Base-by-base conservation (phyloP, 2,797 vertebrate genomes). In the Macropodus opercularis region DNA sequence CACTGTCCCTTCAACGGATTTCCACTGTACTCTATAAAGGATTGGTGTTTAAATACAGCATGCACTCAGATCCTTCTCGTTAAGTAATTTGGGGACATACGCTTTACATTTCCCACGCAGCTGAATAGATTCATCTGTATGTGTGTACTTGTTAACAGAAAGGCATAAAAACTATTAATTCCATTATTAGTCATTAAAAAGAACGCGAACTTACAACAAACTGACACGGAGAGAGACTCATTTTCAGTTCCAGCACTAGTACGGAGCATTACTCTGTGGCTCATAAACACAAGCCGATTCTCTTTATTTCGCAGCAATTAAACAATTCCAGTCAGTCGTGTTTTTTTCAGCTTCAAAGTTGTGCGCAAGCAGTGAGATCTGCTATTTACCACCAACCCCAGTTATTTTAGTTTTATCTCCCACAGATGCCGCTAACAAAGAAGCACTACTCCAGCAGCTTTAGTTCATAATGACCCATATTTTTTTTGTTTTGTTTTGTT, bases 391-490 rank as follows among this genome's bases (percentile, higher is more conserved):
- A 26, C 27, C 14, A 51, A 24, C 13, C 23, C 10, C 14, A 14
- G 6, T 50, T 22, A 39, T 56, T 72, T 54, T 18, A 27, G 13
- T 22, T 31, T 67, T 58, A 41, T 65, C 38, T 52, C 22, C 44
- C 13, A 32, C 38, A 22, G 36, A 40, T 21, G 21, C 58, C 41
- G 10, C 52, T 26, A 29, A 65, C 43, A 44, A 34, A 56, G 50
- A 35, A n/a, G 15, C 31, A 8, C 43, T 5, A 22, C 6, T 40
- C 19, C 41, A 32, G 34, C 32, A 50, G 62, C 47, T 40, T 10
- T n/a, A 22, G 43, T 19, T 57, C 22, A 57, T 60, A 70, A 60
- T 12, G 7, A 3, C 27, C 9, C 17, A 0, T 38, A n/a, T n/a
- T 44, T n/a, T n/a, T n/a, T n/a, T n/a, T n/a, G n/a, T n/a, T n/a